phyloP scores from a whole-genome alignment of 2,797 vertebrate genomes.

The Squalus acanthias region DNA sequence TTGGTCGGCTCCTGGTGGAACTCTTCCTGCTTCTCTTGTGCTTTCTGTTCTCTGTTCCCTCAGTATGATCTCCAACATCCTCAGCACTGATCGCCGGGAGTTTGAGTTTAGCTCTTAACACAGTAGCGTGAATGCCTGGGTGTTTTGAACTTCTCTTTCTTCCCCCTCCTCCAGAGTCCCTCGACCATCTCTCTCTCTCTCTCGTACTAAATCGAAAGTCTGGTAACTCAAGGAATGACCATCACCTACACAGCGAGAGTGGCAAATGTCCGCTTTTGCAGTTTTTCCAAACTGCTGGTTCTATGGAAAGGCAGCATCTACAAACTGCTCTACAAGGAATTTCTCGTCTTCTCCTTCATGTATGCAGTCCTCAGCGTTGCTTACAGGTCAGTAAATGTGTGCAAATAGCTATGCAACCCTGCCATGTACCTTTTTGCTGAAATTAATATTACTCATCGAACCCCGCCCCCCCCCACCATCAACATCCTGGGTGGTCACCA shows the following conservation, averaged over 20 bases:
- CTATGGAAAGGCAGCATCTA: slow-evolving; percentile 93
- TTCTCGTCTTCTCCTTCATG: slow-evolving; percentile 78
- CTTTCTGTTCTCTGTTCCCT: neutral
- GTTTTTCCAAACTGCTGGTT: slow-evolving; percentile 82
- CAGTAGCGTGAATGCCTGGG: neutral
- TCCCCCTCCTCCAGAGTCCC: slow-evolving; percentile 53
- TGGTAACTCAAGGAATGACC: slow-evolving; percentile 62
- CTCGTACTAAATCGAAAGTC: neutral
- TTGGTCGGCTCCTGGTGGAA: neutral
- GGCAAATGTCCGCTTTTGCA: slow-evolving; percentile 82
- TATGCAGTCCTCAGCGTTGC: slow-evolving; percentile 77
- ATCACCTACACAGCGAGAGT: slow-evolving; percentile 87
- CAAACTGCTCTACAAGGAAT: slow-evolving; percentile 85
- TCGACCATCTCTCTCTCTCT: slow-evolving; percentile 39
- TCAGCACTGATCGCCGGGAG: neutral
- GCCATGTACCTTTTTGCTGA: neutral
- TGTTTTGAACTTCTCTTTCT: neutral
- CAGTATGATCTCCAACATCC: neutral
- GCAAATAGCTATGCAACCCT: neutral
- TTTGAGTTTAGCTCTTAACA: neutral
- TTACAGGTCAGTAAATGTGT: slow-evolving; percentile 66
- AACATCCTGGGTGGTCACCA: no score
- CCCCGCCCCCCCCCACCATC: no score
- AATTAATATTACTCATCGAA: no score
- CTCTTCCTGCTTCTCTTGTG: neutral